Base-by-base conservation (phyloP, 2,888 invertebrate species). In the Punctoribates punctum region DNA sequence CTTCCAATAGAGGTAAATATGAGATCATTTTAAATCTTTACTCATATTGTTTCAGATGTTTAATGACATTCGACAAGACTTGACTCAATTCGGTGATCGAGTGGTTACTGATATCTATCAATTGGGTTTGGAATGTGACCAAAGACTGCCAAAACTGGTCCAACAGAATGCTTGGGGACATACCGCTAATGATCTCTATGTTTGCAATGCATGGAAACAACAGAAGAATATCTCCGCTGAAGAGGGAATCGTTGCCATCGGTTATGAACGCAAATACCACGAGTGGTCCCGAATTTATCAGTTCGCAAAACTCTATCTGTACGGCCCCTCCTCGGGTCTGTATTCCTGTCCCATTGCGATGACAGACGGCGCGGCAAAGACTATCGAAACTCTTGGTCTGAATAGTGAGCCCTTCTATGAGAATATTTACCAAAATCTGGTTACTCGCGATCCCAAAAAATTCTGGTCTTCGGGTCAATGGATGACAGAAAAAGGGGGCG, bases 381-480 rank as follows among this genome's bases (percentile, higher is more conserved):
- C 85, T 11, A 81, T 87, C 25, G 83, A 85, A 42, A 11, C 29
- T 17, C 25, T 76, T 8, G 27, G 73, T 34, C 60, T 76, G 1
- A 25, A 54, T 4, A 20, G 29, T 17, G 20, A 75, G n/a, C 67
- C 75, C 17, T 20, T 72, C 23, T 77, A 82, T 75, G 70, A 79
- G 15, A 74, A 78, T 13, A 81, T 82, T 8, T 83, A 77, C 74
- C 17, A 79, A 9, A 81, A 82, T 23, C 81, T 87, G 38, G 85
- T 83, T 0, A 83, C 83, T 11, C 81, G 85, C 48, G 82, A 86
- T 80, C 85, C 86, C 0, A 70, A 80, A 4, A 78, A 81, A 48
- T 87, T 87, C 79, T 88, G 87, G 87, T 87, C 87, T n/a, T 86
- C 86, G 75, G 88, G 88, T 0, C 88, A 88, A 81, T 88, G 88